Evolutionary conservation across 1,140 invertebrate species (phyloP), one percentile per base, ranked within the genome.

Genomic region (Coptotermes formosanus): DNA sequence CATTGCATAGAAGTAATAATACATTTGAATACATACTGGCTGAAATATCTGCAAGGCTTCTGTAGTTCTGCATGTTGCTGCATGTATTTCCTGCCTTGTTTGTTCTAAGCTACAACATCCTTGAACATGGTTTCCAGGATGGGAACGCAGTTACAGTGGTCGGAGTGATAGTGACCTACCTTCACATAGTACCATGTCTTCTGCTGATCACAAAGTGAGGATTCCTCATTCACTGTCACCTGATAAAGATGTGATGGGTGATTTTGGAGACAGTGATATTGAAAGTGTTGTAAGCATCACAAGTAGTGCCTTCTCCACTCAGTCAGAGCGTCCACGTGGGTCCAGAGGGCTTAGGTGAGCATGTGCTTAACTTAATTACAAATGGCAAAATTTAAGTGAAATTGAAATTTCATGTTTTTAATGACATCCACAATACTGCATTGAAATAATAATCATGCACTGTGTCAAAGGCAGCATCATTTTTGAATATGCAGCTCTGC

Each of bases 291-390:
- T 94, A 82, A 96, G 95, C 82, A 95, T 97, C 86, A 96, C 96
- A 82, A 97, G 96, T 89, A 97, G 96, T 93, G 96, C 97, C 89
- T 97, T 97, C 91, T 97, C 96, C 88, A 98, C 97, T 86, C 97
- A 98, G 91, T 97, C 96, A 88, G 97, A 98, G 92, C 92, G 96
- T 89, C 96, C 96, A 25, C 92, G 95, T 87, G 95, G 94, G 85
- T 96, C 95, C 75, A 92, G 94, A 89, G 92, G 92, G 89, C 91
- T 94, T 89, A 95, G 95, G 95, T 96, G 52, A 86, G 85, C 43
- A 9, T 55, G 52, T 55, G 48, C 9, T 4, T 55, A 55, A 55
- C 6, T 55, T 19, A 55, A 55, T 55, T 55, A 48, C 16, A 16
- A 48, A 48, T 48, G 48, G 19, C 52, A 55, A 55, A 55, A 0